These are phyloP conservation scores for Xiphophorus couchianus DNA, from an alignment of 2,113 vertebrate genomes.

Conservation along the genomic window DNA sequence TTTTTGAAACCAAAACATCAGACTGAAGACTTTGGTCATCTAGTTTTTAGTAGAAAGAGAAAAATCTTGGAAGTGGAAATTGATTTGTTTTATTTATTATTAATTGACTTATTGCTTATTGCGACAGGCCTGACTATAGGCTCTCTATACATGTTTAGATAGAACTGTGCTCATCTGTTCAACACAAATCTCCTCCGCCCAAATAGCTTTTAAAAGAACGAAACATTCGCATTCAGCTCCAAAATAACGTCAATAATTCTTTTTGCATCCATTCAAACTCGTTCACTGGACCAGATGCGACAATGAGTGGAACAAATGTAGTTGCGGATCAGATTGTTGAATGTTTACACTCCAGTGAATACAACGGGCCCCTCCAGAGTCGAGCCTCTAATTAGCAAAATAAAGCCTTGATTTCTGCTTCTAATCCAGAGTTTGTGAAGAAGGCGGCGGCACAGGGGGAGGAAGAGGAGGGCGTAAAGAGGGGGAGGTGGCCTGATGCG, in stretches of 20 bases:
- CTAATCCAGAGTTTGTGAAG: slow-evolving; percentile 35
- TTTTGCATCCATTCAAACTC: slow-evolving; percentile 32
- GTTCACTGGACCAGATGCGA: slow-evolving; percentile 41
- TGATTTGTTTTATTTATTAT: too few relatives aligned
- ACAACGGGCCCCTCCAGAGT: slow-evolving; percentile 43
- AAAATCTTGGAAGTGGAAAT: too few relatives aligned
- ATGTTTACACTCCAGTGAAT: slow-evolving; percentile 59
- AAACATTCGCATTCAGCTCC: slow-evolving; percentile 10
- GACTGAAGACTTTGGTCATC: too few relatives aligned
- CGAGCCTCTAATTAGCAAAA: slow-evolving; percentile 58
- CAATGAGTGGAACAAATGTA: slow-evolving; percentile 54
- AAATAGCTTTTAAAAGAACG: slow-evolving; percentile 20
- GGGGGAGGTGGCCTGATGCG: slow-evolving; percentile 70
- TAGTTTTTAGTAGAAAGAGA: too few relatives aligned
- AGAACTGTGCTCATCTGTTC: neutral
- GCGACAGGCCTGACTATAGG: too few relatives aligned
- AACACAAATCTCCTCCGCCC: neutral
- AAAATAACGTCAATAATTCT: slow-evolving; percentile 12
- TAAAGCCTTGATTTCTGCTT: slow-evolving; percentile 48
- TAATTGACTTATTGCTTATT: too few relatives aligned
- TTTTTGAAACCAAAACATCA: too few relatives aligned
- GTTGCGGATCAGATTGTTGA: slow-evolving; percentile 42
- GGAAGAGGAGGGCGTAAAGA: slow-evolving; percentile 30
- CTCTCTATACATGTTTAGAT: neutral
- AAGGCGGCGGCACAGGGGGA: slow-evolving; percentile 33